Evolutionary conservation across 2,797 vertebrate species (phyloP), one percentile per base, ranked within the genome.

Genomic region (Halcyon chelicuti): DNA sequence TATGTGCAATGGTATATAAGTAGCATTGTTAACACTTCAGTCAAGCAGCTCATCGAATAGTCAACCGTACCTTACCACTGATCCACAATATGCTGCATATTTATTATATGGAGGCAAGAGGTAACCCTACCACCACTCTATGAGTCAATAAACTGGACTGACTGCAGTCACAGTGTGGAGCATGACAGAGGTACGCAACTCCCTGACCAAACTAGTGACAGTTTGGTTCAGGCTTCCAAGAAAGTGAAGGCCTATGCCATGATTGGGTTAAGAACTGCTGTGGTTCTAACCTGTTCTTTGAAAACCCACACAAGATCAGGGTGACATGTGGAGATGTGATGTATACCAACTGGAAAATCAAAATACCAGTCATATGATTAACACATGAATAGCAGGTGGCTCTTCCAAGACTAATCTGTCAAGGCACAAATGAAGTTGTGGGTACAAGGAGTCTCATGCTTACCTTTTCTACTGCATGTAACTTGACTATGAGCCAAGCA

Each of bases 61-160:
- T 13, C 77, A 66, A 55, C 14, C 66, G 35, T 26, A 87, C 4
- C 4, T 66, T 60, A 71, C 25, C 33, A 39, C 7, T 66, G 26
- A 73, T 5, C 10, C 61, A 31, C 67, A 90, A 13, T 26, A 46
- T 0, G 0, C n/a, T 3, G 0, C 8, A 14, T 23, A 47, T 9
- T 71, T 80, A 79, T 28, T 49, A 40, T 31, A 35, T 4, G 76
- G 18, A 81, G 13, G 6, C 22, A 78, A 74, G 35, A 88, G 16
- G 8, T 31, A 92, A 75, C 22, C 17, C 5, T 23, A 55, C 35
- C 17, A 60, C 26, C 12, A 51, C 26, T 58, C 26, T 42, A 4
- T 5, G 39, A 81, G 20, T 42, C 15, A 13, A 47, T 35, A 29
- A 63, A 71, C 26, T 19, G 5, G 13, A 63, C 3, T 63, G 23